phyloP scores from a whole-genome alignment of 2,888 invertebrate genomes.

The Flexamia atlantica region DNA sequence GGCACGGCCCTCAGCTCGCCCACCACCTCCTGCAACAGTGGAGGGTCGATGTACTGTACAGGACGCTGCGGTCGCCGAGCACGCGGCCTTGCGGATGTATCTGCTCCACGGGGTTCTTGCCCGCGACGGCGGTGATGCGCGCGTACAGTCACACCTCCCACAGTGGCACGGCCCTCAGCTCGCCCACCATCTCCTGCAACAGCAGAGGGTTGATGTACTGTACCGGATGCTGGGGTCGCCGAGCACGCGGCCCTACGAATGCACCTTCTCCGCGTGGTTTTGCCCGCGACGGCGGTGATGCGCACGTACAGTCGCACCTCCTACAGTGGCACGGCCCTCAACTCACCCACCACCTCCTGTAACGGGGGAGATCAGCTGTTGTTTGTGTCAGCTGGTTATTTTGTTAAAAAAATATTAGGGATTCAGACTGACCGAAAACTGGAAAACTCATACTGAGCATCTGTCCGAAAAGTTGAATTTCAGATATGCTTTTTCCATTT shows the following conservation, averaged over 20 bases:
- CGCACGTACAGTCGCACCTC: slow-evolving; percentile 81
- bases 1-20: slow-evolving; percentile 80
- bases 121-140: slow-evolving; percentile 80
- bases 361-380: too few species aligned
- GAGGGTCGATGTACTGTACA: slow-evolving; percentile 99
- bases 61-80: slow-evolving; percentile 95
- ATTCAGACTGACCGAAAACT: too few species aligned
- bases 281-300: slow-evolving; percentile 81
- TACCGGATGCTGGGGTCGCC: slow-evolving; percentile 98
- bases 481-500: too few species aligned
- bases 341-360: slow-evolving; percentile 74
- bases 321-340: slow-evolving; percentile 85
- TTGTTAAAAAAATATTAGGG: too few species aligned
- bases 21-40: slow-evolving; percentile 78
- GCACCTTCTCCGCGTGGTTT: slow-evolving; percentile 87
- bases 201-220: slow-evolving; percentile 93
- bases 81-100: slow-evolving; percentile 98
- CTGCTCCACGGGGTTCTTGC: slow-evolving; percentile 83
- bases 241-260: slow-evolving; percentile 96
- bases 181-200: slow-evolving; percentile 73
- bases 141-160: slow-evolving; percentile 87
- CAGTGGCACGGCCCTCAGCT: slow-evolving; percentile 79
- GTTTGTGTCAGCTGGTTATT: too few species aligned
- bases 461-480: too few species aligned
- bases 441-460: too few species aligned